Percentiles rank a stretch among this genome's conserved stretches.
Evolutionary conservation across 2,888 invertebrate species (phyloP).

Genomic region (Macropis europaea): DNA sequence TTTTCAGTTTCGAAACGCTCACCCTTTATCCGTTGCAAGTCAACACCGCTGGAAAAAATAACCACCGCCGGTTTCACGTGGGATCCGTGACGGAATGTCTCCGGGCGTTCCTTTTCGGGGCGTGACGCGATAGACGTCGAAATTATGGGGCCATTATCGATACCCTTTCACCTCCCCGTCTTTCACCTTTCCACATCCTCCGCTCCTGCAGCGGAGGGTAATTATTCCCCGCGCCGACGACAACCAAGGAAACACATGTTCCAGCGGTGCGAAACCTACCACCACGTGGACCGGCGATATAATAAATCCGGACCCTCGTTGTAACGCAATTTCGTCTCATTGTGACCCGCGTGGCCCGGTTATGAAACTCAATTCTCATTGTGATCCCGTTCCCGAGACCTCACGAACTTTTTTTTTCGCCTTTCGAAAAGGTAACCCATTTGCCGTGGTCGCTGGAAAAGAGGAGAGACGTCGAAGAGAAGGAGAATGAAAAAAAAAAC

Average conservation of each 20-base stretch:
- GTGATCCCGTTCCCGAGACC: conserved; percentile 48
- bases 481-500: not conserved
- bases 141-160: conserved; percentile 62
- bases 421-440: conserved; percentile 48
- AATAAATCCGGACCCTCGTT: conserved; percentile 74
- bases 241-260: conserved; percentile 75
- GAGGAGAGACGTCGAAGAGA: not conserved
- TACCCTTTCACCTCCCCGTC: conserved; percentile 13
- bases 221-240: conserved; percentile 68
- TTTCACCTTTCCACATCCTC: conserved; percentile 6
- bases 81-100: conserved; percentile 81
- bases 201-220: conserved; percentile 52
- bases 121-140: conserved; percentile 53
- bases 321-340: conserved; percentile 74
- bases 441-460: conserved; percentile 1
- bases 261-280: conserved; percentile 23
- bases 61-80: conserved; percentile 71
- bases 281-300: conserved; percentile 55
- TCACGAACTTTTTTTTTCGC: conserved; percentile 26
- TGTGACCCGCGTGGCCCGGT: conserved; percentile 68
- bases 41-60: not conserved
- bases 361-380: conserved; percentile 75
- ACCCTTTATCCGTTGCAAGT: too few species aligned
- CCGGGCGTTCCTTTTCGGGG: conserved; percentile 23
- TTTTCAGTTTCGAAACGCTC: too few species aligned